These are phyloP conservation scores for Apis mellifera DNA, from an alignment of 1,140 invertebrate species.

Conservation along the genomic window DNA sequence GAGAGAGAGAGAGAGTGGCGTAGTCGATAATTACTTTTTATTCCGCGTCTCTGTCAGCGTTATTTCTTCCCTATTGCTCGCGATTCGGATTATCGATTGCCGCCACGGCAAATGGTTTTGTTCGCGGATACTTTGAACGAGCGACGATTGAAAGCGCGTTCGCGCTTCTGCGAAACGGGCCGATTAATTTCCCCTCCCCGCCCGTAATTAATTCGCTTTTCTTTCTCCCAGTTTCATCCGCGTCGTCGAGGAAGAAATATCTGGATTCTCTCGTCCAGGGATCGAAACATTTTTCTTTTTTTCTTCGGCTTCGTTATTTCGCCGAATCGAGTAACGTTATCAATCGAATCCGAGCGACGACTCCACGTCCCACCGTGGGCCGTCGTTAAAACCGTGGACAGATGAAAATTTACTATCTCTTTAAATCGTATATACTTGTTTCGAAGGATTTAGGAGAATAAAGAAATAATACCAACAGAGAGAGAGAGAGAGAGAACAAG, in stretches of 20 bases:
- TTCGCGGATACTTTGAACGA: neutral
- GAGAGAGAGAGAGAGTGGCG: neutral
- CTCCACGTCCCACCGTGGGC: neutral
- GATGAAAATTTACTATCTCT: no score
- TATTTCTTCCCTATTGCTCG: neutral
- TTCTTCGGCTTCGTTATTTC: conserved; percentile 50
- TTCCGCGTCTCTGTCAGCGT: neutral
- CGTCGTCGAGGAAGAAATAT: no score
- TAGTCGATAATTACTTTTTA: conserved; percentile 28
- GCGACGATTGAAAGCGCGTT: neutral
- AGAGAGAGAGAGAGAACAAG: no score
- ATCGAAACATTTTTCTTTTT: conserved; percentile 9
- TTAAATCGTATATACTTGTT: no score
- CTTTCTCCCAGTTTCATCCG: neutral
- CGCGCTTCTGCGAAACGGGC: neutral
- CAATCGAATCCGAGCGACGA: conserved; percentile 54
- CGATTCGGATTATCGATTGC: neutral
- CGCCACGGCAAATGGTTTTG: neutral
- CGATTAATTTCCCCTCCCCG: neutral
- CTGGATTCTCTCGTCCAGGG: neutral
- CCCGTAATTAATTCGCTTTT: neutral
- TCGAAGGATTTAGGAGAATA: no score
- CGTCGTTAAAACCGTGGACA: no score
- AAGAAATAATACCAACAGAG: no score
- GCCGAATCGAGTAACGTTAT: conserved; percentile 48